Evolutionary conservation across 2,888 invertebrate species (phyloP), one percentile per base, ranked within the genome.

Genomic region (Fragum sueziense): DNA sequence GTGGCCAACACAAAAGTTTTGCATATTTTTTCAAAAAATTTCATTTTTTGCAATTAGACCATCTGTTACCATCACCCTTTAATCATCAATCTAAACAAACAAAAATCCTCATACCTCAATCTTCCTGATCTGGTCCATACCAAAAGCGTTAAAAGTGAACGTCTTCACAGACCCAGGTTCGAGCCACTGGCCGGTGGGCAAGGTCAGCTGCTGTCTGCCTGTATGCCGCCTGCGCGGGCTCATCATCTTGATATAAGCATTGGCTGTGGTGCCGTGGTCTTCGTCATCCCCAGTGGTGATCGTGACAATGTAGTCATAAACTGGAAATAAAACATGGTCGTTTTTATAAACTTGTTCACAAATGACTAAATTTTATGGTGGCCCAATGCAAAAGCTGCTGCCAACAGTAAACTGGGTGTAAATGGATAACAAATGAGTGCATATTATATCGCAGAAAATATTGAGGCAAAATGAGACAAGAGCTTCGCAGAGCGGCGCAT

Each of bases 161-260:
- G 65, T 65, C 41, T 65, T 65, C 1, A 27, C 27, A 2, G 65
- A 65, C 14, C 65, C 65, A 34, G 65, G 65, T 33, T 65, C 41
- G 41, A 65, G 34, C 65, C 65, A 65, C 17, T 65, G 41, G 4
- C 65, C 65, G 2, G 3, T 41, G 14, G 22, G 20, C 1, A 34
- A 17, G 41, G 25, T 27, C 6, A 65, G 25, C 20, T 37, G 65
- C 65, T 65, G 65, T 37, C 65, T 37, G 41, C 65, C 65, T 65
- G 65, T 65, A 41, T 65, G 65, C 25, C 41, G 37, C 65, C 65
- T 65, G 25, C 65, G 65, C 22, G 65, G 65, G 17, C 65, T 65
- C 65, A 65, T 65, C 65, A 65, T 65, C 34, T 65, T 65, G 34
- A 65, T 65, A 37, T 41, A 65, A 11, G 27, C 65, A n/a, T 65